phyloP scores from a whole-genome alignment of 1,140 invertebrate genomes.

The Micrasema minimum region DNA sequence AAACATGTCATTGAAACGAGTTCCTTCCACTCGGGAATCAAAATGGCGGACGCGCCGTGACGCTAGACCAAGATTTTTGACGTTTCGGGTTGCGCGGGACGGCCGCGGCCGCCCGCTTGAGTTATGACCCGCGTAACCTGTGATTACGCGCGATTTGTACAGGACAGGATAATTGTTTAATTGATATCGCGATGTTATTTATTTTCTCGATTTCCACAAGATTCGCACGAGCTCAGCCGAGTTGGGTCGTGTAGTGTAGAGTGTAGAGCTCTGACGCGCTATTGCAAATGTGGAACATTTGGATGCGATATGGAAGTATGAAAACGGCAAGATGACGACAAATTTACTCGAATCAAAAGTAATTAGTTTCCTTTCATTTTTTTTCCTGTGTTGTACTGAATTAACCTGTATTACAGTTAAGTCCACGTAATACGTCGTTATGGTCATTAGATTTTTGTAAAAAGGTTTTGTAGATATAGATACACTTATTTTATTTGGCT shows the following conservation, averaged over 20 bases:
- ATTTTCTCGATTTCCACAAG: conserved; percentile 54
- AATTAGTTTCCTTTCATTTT: too few species aligned
- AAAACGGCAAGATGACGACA: too few species aligned
- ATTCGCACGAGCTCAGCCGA: conserved; percentile 46
- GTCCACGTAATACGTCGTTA: too few species aligned
- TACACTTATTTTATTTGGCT: too few species aligned
- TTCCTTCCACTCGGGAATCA: conserved; percentile 2
- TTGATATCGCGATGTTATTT: conserved; percentile 55
- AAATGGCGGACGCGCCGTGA: conserved; percentile 13
- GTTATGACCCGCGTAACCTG: conserved; percentile 52
- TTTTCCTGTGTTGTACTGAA: too few species aligned
- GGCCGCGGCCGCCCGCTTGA: conserved; percentile 43
- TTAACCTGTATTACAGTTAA: too few species aligned
- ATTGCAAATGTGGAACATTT: conserved; percentile 32
- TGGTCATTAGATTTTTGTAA: too few species aligned
- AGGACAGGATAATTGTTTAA: conserved; percentile 55
- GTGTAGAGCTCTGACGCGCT: conserved; percentile 23
- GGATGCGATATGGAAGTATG: not conserved
- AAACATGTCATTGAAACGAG: conserved; percentile 47
- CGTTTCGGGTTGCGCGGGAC: conserved; percentile 35
- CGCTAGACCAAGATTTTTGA: not conserved
- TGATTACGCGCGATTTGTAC: conserved; percentile 54
- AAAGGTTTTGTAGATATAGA: too few species aligned
- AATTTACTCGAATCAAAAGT: too few species aligned
- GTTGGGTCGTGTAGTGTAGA: conserved; percentile 6